These are phyloP conservation scores for Watsonalla cultraria DNA, from an alignment of 2,888 invertebrate species.

Conservation along the genomic window DNA sequence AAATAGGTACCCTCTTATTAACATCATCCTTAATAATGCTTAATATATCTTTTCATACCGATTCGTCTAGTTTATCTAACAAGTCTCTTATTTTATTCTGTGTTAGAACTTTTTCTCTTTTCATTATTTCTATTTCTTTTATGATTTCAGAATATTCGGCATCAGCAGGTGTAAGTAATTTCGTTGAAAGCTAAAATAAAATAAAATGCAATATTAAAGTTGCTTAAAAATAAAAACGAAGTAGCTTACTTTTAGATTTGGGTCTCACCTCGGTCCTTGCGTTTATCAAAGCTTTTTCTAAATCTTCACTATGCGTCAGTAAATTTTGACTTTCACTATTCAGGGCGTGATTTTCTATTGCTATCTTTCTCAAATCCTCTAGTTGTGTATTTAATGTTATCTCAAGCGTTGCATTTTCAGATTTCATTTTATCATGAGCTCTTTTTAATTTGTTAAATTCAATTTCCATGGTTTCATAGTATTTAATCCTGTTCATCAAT, in stretches of 20 bases:
- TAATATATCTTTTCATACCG: conserved; percentile 29
- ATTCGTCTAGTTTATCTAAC: conserved; percentile 48
- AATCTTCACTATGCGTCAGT: conserved; percentile 39
- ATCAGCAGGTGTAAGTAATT: conserved; percentile 16
- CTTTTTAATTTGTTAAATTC: conserved; percentile 39
- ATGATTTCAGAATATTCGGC: conserved; percentile 29
- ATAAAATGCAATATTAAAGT: too few species aligned
- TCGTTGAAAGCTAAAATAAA: conserved; percentile 26
- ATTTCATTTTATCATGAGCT: conserved; percentile 28
- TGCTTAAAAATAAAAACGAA: too few species aligned
- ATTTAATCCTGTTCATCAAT: conserved; percentile 38
- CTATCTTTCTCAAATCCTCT: conserved; percentile 28
- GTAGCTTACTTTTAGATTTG: neutral
- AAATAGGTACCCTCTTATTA: neutral
- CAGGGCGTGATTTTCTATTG: conserved; percentile 43
- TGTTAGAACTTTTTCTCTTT: conserved; percentile 44
- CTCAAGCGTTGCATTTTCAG: conserved; percentile 46
- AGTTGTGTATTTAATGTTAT: conserved; percentile 33
- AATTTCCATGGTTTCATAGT: conserved; percentile 38
- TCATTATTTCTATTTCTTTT: conserved; percentile 50
- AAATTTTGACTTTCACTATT: conserved; percentile 38
- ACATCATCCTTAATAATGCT: neutral
- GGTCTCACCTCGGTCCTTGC: conserved; percentile 48
- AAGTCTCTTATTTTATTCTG: conserved; percentile 48
- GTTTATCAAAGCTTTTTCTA: conserved; percentile 49